Conservation (phyloP, 1,140 invertebrate species). For the Probaryconus sp. region DNA sequence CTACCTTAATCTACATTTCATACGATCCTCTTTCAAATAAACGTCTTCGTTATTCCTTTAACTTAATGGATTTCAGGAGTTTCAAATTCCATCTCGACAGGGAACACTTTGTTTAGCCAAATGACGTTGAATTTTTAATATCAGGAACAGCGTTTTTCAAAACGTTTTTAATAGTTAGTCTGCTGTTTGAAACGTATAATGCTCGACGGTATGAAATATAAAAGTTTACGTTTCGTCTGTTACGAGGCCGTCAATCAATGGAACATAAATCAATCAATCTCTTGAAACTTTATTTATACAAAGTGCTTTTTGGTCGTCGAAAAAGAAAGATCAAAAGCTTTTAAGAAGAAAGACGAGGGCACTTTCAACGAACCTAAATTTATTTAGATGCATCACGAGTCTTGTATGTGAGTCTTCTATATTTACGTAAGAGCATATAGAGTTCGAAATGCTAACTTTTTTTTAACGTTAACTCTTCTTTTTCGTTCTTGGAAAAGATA, state of each 20-base stretch:
- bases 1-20: conserved; percentile 56
- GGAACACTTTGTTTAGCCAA: too few relatives aligned
- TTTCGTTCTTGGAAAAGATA: conserved; percentile 38
- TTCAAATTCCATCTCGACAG: too few relatives aligned
- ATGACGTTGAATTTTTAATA: too few relatives aligned
- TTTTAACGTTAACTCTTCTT: too few relatives aligned
- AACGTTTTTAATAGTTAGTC: too few relatives aligned
- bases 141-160: too few relatives aligned
- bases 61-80: neutral
- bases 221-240: too few relatives aligned
- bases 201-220: too few relatives aligned
- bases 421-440: conserved; percentile 42
- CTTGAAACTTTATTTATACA: conserved; percentile 27
- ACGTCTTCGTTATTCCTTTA: conserved; percentile 30
- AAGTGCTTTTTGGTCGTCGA: conserved; percentile 6
- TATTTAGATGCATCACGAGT: conserved; percentile 52
- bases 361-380: conserved; percentile 50
- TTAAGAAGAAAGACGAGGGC: conserved; percentile 37
- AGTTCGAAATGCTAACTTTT: conserved; percentile 26
- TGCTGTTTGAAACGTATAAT: too few relatives aligned
- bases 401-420: conserved; percentile 51
- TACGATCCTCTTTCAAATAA: conserved; percentile 47
- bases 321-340: conserved; percentile 44
- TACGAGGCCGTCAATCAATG: conserved; percentile 33
- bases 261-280: conserved; percentile 34